Evolutionary conservation across 2,888 invertebrate species (phyloP), one percentile per base, ranked within the genome.

Genomic region (Teleiodes luculella): DNA sequence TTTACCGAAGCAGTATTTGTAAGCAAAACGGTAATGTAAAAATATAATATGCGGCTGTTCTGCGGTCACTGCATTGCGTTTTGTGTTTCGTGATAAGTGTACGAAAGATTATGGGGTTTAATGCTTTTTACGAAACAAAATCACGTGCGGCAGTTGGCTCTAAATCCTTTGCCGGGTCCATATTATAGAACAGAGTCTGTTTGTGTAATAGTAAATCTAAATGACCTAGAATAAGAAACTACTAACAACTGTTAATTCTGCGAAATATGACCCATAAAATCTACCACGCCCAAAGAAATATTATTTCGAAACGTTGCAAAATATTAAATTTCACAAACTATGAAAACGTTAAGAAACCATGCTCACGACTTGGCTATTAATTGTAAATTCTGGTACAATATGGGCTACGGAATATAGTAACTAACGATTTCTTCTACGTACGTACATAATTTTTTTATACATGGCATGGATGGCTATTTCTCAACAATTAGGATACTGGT

Each of bases 301-400:
- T 10, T 11, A 41, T 18, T 41, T 41, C 18, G 3, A 41, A 41
- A 41, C 18, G 39, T 41, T 41, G 11, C 20, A 43, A n/a, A 20
- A 41, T 11, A 16, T 6, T 36, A 36, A 36, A 41, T 18, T 41
- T 41, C 41, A 20, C 24, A 13, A 43, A 43, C 28, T n/a, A 28
- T 43, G n/a, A 31, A 46, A 48, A 48, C 20, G 20, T 48, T 48
- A 35, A 35, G 48, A 48, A 48, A 48, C 48, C 16, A 20, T n/a
- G 35, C 20, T 72, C 76, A 75, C 72, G 76, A 68, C 61, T 70
- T 64, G 61, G 60, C 63, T 64, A 73, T 74, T 71, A 68, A 48
- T 31, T 46, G 39, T 41, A 41, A 41, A 18, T 3, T 5, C 39
- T 41, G 39, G 10, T 18, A 41, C 18, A 11, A 41, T 18, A 18